Percentiles rank a stretch among this genome's conserved stretches.
phyloP scores from a whole-genome alignment of 2,888 invertebrate genomes.

The Papilio demoleus region DNA sequence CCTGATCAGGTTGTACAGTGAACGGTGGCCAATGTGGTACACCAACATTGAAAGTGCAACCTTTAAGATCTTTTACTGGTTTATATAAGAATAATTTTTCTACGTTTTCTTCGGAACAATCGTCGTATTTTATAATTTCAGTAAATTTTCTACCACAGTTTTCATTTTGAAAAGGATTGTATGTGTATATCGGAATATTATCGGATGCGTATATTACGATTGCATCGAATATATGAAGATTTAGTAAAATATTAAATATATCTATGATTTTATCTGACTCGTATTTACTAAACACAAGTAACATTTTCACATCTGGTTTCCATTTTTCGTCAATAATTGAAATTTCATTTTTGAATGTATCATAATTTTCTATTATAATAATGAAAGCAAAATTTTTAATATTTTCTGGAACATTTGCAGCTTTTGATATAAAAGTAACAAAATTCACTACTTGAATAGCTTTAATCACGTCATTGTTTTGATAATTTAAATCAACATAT shows the following conservation, averaged over 20 bases:
- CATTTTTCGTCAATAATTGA: neutral
- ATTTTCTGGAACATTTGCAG: neutral
- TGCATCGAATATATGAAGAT: conserved; percentile 53
- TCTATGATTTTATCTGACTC: neutral
- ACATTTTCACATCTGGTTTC: neutral
- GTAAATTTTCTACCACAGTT: conserved; percentile 61
- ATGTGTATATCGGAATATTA: conserved; percentile 57
- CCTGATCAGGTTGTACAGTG: conserved; percentile 47
- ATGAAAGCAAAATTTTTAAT: neutral
- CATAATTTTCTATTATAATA: neutral
- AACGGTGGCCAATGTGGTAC: conserved; percentile 61
- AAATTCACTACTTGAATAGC: neutral
- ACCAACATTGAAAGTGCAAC: conserved; percentile 58
- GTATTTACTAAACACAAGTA: neutral
- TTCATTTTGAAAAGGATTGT: conserved; percentile 64
- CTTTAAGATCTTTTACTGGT: conserved; percentile 54
- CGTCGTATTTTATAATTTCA: conserved; percentile 55
- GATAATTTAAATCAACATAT: conserved; percentile 23
- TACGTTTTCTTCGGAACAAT: conserved; percentile 50
- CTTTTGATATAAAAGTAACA: neutral
- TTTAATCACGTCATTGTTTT: conserved; percentile 17
- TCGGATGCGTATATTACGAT: conserved; percentile 54
- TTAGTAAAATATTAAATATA: conserved; percentile 57
- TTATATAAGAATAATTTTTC: conserved; percentile 53
- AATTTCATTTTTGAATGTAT: neutral